These are phyloP conservation scores for Lottia scabra DNA, from an alignment of 2,888 invertebrate species.

Conservation along the genomic window DNA sequence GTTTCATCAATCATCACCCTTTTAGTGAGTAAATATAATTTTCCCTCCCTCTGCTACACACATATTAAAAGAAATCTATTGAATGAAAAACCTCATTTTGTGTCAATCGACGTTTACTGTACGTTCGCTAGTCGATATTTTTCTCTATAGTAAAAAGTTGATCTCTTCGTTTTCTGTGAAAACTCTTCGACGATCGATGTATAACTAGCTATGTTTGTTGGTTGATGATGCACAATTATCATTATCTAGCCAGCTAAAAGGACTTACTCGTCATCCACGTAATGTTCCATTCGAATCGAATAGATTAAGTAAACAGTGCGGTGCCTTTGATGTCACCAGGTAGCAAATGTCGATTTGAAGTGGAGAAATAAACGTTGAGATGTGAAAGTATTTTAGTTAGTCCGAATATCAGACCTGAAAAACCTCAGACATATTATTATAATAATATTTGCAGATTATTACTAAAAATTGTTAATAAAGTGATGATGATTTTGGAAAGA, in stretches of 20 bases:
- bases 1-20: not conserved
- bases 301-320: constrained; percentile 4
- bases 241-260: constrained; percentile 3
- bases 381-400: too few relatives aligned
- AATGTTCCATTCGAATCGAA: not conserved
- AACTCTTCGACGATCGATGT: not conserved
- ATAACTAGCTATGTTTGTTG: not conserved
- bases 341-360: constrained; percentile 7
- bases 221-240: constrained; percentile 4
- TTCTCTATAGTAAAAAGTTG: too few relatives aligned
- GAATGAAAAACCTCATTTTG: too few relatives aligned
- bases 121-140: too few relatives aligned
- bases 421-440: too few relatives aligned
- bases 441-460: too few relatives aligned
- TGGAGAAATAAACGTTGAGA: not conserved
- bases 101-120: too few relatives aligned
- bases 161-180: too few relatives aligned
- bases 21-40: not conserved
- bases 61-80: too few relatives aligned
- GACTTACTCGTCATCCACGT: not conserved
- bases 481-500: too few relatives aligned
- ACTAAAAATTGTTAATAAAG: too few relatives aligned
- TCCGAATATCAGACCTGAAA: too few relatives aligned
- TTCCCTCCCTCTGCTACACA: not conserved
- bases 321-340: not conserved